phyloP scores from a whole-genome alignment of 2,797 vertebrate species.

The Hemibagrus guttatus region DNA sequence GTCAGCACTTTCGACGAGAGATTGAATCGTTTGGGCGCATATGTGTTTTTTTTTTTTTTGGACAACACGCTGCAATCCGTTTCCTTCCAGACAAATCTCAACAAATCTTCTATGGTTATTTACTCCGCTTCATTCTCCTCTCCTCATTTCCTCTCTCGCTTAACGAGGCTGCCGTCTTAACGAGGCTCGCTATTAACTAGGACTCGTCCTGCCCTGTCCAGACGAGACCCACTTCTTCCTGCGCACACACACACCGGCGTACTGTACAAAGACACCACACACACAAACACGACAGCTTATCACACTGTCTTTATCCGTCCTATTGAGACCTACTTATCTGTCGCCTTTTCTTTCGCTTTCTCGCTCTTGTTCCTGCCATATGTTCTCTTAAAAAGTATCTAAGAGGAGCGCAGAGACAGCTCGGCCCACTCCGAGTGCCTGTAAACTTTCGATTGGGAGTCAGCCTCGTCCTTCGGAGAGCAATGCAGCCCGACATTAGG shows the following conservation, averaged over 20 bases:
- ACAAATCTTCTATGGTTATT: constrained; percentile 32
- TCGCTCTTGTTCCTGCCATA: constrained; percentile 25
- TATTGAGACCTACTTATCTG: constrained; percentile 35
- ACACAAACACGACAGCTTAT: constrained; percentile 35
- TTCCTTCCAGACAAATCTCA: constrained; percentile 17
- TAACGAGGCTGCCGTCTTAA: constrained; percentile 41
- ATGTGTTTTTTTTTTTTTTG: too few species aligned
- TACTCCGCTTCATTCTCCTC: constrained; percentile 24
- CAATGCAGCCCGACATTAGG: constrained; percentile 38
- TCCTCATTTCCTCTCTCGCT: constrained; percentile 10
- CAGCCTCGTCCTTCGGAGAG: constrained; percentile 36
- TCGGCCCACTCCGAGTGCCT: constrained; percentile 21
- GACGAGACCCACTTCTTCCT: constrained; percentile 12
- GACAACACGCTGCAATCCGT: neutral
- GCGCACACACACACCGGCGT: constrained; percentile 7
- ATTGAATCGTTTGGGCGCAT: neutral
- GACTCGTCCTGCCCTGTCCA: constrained; percentile 25
- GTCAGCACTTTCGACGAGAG: constrained; percentile 15
- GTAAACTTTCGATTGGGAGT: constrained; percentile 34
- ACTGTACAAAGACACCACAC: neutral
- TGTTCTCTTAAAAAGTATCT: constrained; percentile 40
- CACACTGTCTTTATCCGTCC: constrained; percentile 37
- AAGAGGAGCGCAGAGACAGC: constrained; percentile 21
- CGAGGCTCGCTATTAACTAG: constrained; percentile 28
- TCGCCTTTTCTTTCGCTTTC: constrained; percentile 18